phyloP scores from a whole-genome alignment of 2,888 invertebrate genomes.

The Nomada ruficornis region DNA sequence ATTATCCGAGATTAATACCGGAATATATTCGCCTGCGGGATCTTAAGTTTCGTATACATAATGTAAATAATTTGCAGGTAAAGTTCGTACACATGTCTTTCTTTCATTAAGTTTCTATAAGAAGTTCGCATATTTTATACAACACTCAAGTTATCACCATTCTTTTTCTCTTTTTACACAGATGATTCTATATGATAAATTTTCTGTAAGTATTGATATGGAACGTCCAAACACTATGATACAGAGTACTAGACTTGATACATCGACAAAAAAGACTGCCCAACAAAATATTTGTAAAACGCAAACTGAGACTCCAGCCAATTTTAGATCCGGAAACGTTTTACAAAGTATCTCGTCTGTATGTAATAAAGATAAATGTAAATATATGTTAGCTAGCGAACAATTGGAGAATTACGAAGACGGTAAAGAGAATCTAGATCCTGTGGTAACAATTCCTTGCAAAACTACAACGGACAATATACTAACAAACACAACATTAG shows the following conservation, averaged over 20 bases:
- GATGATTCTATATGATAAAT: conserved; percentile 77
- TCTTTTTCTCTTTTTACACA: conserved; percentile 48
- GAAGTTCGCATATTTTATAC: neutral
- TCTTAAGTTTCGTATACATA: conserved; percentile 77
- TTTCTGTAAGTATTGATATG: conserved; percentile 75
- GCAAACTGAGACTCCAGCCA: conserved; percentile 17
- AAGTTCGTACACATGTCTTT: neutral
- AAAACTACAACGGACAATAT: conserved; percentile 26
- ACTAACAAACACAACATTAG: neutral
- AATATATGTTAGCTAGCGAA: neutral
- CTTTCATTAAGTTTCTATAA: neutral
- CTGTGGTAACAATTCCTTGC: conserved; percentile 52
- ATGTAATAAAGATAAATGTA: conserved; percentile 29
- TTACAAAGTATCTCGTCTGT: conserved; percentile 3
- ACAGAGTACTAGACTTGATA: conserved; percentile 4
- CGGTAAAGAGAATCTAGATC: conserved; percentile 78
- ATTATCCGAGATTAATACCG: conserved; percentile 81
- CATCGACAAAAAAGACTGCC: neutral
- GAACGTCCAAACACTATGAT: conserved; percentile 32
- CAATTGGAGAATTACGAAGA: conserved; percentile 58
- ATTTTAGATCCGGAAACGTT: conserved; percentile 5
- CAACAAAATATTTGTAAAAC: conserved; percentile 18
- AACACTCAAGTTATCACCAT: neutral
- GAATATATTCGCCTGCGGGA: conserved; percentile 74
- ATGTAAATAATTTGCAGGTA: conserved; percentile 76